A percentile compares a stretch with the other conserved stretches of the same genome.
phyloP scores from a whole-genome alignment of 2,888 invertebrate genomes.

The Sarcophaga variegata region DNA sequence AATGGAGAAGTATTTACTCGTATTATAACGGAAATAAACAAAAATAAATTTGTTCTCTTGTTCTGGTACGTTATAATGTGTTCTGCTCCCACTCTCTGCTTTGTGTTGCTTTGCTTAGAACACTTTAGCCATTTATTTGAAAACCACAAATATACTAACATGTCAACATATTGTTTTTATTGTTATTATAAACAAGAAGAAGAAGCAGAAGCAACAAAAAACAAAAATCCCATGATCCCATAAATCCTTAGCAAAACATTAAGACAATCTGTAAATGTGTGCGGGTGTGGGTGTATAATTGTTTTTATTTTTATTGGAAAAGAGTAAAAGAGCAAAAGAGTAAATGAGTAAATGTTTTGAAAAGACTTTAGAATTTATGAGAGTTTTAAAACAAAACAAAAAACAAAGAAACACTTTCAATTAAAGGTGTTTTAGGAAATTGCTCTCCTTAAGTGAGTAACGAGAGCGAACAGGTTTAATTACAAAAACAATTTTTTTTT shows the following conservation, averaged over 20 bases:
- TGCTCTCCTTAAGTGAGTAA: neutral
- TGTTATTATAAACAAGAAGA: neutral
- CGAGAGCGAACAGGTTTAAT: neutral
- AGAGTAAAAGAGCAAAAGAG: neutral
- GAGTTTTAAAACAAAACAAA: conserved; percentile 13
- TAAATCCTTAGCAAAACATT: conserved; percentile 17
- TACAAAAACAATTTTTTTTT: neutral
- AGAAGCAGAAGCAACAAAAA: neutral
- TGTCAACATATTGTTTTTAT: conserved; percentile 59
- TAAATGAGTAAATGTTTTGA: neutral
- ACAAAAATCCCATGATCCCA: neutral
- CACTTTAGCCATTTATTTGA: neutral
- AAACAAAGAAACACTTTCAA: conserved; percentile 26
- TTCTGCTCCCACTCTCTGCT: neutral
- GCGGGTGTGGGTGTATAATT: too few relatives aligned
- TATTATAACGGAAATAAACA: neutral
- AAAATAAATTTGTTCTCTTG: neutral
- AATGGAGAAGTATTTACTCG: neutral
- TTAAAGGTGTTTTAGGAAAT: conserved; percentile 49
- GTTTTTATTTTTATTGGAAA: neutral
- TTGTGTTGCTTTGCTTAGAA: neutral
- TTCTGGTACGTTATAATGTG: neutral
- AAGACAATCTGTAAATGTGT: neutral
- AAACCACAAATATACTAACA: conserved; percentile 56
- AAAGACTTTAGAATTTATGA: conserved; percentile 3